Conservation (phyloP, 2,113 vertebrate genomes). For the Gnathonemus echidnorhynchus region DNA sequence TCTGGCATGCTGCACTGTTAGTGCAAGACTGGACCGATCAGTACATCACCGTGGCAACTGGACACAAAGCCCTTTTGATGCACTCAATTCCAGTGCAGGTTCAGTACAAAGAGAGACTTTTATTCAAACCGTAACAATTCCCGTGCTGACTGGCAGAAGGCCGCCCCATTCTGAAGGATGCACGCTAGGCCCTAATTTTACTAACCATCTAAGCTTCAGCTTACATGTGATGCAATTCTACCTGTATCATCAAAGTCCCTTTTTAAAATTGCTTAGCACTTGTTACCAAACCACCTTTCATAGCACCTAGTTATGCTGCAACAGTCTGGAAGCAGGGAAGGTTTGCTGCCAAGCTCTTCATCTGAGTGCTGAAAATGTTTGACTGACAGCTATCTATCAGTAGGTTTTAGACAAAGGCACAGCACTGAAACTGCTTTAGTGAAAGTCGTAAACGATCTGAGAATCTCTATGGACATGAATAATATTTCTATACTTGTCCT, state of each 20-base stretch:
- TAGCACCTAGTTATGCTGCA: not conserved
- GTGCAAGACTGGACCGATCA: constrained; percentile 25
- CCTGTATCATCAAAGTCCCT: not conserved
- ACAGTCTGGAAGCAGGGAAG: not conserved
- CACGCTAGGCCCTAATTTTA: not conserved
- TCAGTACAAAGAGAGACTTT: not conserved
- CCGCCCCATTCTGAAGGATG: not conserved
- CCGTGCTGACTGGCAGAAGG: not conserved
- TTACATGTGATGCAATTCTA: not conserved
- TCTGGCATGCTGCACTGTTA: not conserved
- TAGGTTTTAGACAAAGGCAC: not conserved
- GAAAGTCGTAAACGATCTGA: too few relatives aligned
- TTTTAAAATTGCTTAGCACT: not conserved
- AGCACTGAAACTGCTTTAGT: too few relatives aligned
- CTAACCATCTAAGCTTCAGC: not conserved
- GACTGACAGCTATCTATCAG: not conserved
- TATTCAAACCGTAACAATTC: not conserved
- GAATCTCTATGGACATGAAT: too few relatives aligned
- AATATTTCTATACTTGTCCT: too few relatives aligned
- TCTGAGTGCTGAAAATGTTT: not conserved
- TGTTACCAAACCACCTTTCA: not conserved
- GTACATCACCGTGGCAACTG: constrained; percentile 44
- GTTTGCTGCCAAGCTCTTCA: not conserved
- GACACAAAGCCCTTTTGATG: constrained; percentile 52
- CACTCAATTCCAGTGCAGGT: not conserved